These are phyloP conservation scores for Karalla daura DNA, from an alignment of 2,797 vertebrate genomes.

Conservation along the genomic window DNA sequence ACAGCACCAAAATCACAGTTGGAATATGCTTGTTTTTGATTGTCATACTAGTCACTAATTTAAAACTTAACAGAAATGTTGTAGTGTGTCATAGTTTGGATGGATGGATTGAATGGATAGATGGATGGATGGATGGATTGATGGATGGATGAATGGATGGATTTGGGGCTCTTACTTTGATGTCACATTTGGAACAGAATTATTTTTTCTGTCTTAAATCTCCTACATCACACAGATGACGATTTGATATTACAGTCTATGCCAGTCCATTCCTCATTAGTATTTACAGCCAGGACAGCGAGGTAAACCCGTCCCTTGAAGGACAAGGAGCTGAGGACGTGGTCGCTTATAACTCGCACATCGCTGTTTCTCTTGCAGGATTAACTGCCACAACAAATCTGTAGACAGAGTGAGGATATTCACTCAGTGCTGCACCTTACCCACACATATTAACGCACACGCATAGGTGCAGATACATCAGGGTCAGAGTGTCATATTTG, in stretches of 20 bases:
- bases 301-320: background rate
- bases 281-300: background rate
- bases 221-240: background rate
- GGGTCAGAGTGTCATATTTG: background rate
- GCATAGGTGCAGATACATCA: slow-evolving; percentile 1
- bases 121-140: background rate
- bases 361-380: slow-evolving; percentile 1
- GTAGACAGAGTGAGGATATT: background rate
- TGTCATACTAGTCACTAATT: too few species aligned
- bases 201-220: background rate
- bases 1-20: background rate
- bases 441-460: slow-evolving; percentile 8
- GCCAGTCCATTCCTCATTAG: background rate
- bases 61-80: too few species aligned
- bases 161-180: too few species aligned
- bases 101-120: background rate
- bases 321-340: background rate
- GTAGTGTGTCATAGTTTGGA: too few species aligned
- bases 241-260: background rate
- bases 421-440: slow-evolving; percentile 15
- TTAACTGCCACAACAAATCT: background rate
- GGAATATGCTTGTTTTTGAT: too few species aligned
- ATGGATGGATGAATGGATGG: background rate
- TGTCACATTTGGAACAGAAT: too few species aligned
- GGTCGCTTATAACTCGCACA: background rate